phyloP scores from a whole-genome alignment of 2,113 vertebrate genomes.

The Tupaia chinensis region DNA sequence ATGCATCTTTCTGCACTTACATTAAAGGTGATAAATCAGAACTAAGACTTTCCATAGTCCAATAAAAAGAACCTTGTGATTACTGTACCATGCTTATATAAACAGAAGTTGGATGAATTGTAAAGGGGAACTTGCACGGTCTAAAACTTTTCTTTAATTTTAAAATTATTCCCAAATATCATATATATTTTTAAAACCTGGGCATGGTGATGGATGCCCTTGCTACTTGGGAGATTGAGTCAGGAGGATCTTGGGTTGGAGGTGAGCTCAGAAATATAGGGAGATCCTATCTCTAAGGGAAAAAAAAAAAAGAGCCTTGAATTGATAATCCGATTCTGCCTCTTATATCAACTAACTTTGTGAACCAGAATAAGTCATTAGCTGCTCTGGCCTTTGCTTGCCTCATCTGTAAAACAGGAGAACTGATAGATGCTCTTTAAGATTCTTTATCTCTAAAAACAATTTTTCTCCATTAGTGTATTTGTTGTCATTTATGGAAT shows the following conservation, averaged over 20 bases:
- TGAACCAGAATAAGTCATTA: background rate
- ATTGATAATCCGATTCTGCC: background rate
- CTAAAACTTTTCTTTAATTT: background rate
- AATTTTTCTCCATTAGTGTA: background rate
- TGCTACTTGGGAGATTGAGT: too few relatives aligned
- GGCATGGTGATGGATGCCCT: too few relatives aligned
- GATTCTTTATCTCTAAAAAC: background rate
- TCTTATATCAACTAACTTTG: background rate
- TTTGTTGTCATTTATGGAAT: background rate
- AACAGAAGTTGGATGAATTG: background rate
- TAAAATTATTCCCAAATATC: constrained; percentile 26
- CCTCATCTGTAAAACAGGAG: background rate
- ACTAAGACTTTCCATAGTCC: background rate
- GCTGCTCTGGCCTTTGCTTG: constrained; percentile 2
- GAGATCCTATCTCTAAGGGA: too few relatives aligned
- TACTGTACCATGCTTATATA: background rate
- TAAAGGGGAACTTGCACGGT: background rate
- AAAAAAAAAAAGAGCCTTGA: background rate
- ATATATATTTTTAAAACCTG: too few relatives aligned
- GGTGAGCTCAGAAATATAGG: too few relatives aligned
- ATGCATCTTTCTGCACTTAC: background rate
- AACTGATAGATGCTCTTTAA: background rate
- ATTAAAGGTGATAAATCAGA: constrained; percentile 45
- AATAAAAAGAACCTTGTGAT: background rate
- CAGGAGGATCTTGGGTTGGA: too few relatives aligned